Evolutionary conservation across 2,797 vertebrate species (phyloP).

Genomic region (Calcarius lapponicus): DNA sequence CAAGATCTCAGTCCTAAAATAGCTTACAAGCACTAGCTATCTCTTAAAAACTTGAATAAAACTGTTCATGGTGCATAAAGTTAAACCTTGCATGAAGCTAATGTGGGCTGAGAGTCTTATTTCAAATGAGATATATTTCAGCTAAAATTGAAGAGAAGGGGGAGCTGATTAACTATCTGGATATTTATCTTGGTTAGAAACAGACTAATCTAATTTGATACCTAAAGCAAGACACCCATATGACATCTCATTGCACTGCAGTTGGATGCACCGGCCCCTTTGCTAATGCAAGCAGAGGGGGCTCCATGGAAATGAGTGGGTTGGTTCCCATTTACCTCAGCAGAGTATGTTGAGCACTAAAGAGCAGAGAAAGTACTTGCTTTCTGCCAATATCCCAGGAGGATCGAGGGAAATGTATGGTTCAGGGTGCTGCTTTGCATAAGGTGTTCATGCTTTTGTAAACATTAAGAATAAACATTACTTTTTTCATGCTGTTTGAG

Average conservation of each 20-base stretch:
- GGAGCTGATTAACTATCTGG: neutral
- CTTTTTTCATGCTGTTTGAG: slow-evolving; percentile 56
- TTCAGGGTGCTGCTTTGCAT: slow-evolving; percentile 43
- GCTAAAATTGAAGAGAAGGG: neutral
- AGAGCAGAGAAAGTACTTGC: slow-evolving; percentile 4
- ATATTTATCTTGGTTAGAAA: neutral
- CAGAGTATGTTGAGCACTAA: neutral
- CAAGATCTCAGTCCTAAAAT: neutral
- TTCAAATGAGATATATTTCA: neutral
- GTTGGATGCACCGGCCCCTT: neutral
- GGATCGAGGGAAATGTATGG: slow-evolving; percentile 12
- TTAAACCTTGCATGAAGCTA: neutral
- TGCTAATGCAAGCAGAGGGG: neutral
- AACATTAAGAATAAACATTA: slow-evolving; percentile 61
- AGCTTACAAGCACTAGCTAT: neutral
- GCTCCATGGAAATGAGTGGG: neutral
- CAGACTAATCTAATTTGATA: neutral
- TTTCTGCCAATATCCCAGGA: slow-evolving; percentile 26
- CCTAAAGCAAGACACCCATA: neutral
- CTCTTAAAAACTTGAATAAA: neutral
- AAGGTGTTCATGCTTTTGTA: slow-evolving; percentile 67
- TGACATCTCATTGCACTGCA: neutral
- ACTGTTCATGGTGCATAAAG: neutral
- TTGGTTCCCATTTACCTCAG: neutral
- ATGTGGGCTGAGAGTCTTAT: neutral